Conservation (phyloP, 1,140 invertebrate genomes). For the Scaptomyza graminum region DNA sequence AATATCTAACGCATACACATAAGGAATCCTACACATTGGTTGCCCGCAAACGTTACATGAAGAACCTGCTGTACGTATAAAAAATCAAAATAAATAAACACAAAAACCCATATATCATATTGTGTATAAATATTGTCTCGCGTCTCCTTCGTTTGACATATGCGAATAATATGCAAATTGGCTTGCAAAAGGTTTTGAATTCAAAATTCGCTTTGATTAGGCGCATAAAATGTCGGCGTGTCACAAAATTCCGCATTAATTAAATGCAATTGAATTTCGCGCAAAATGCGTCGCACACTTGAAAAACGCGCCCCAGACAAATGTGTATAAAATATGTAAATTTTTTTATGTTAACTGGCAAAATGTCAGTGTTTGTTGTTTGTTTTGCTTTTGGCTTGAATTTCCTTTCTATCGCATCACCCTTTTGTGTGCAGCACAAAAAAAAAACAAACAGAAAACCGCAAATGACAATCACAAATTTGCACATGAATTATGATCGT, state of each 20-base stretch:
- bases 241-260: constrained; percentile 61
- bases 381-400: constrained; percentile 6
- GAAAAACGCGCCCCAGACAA: constrained; percentile 34
- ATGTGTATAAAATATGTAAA: constrained; percentile 71
- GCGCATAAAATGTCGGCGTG: constrained; percentile 12
- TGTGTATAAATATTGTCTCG: constrained; percentile 46
- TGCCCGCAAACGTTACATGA: constrained; percentile 85
- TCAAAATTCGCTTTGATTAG: constrained; percentile 27
- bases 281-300: constrained; percentile 17
- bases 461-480: constrained; percentile 59
- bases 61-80: constrained; percentile 84
- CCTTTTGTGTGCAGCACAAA: constrained; percentile 11
- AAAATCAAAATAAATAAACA: not conserved
- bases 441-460: constrained; percentile 38
- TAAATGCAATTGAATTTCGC: constrained; percentile 37
- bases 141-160: constrained; percentile 47
- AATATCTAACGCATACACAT: constrained; percentile 84
- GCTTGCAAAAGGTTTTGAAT: constrained; percentile 23
- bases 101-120: not conserved
- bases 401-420: not conserved
- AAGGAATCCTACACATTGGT: constrained; percentile 85
- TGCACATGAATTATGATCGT: constrained; percentile 62
- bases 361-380: constrained; percentile 48
- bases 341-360: constrained; percentile 23
- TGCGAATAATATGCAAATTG: constrained; percentile 77